These are phyloP conservation scores for Iselma pallidipennis DNA, from an alignment of 2,888 invertebrate species.

Conservation along the genomic window DNA sequence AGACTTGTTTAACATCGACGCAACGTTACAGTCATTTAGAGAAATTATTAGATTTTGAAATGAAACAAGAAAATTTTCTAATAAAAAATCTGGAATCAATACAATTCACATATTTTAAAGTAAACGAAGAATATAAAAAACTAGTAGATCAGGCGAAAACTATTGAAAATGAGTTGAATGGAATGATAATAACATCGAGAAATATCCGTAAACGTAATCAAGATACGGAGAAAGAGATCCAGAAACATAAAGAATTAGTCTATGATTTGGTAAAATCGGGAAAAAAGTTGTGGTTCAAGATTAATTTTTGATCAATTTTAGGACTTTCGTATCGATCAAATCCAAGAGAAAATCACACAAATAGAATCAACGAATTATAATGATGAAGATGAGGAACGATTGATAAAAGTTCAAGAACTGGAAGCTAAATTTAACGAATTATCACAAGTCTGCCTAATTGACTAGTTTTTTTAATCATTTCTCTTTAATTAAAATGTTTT, in stretches of 20 bases:
- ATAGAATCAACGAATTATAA: conserved; percentile 47
- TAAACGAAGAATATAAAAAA: conserved; percentile 57
- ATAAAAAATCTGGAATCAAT: conserved; percentile 58
- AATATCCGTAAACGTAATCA: conserved; percentile 58
- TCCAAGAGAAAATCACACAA: conserved; percentile 53
- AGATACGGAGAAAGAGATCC: conserved; percentile 57
- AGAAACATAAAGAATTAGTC: conserved; percentile 62
- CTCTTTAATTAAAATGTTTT: background rate
- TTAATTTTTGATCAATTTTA: conserved; percentile 17
- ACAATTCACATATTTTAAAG: conserved; percentile 59
- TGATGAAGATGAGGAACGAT: conserved; percentile 37
- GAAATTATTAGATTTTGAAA: conserved; percentile 64
- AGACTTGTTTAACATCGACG: conserved; percentile 61
- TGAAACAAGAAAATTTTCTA: conserved; percentile 58
- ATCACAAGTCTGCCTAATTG: background rate
- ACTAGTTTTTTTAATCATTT: too few relatives aligned
- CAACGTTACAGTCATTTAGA: conserved; percentile 65
- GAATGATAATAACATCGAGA: conserved; percentile 55
- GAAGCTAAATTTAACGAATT: conserved; percentile 57
- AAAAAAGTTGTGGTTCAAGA: background rate
- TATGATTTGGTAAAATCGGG: conserved; percentile 62
- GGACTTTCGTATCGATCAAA: conserved; percentile 55
- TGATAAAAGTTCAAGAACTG: conserved; percentile 31
- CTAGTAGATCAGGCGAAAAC: conserved; percentile 59
- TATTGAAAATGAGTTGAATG: conserved; percentile 61